Base-by-base conservation (phyloP, 1,140 invertebrate species). In the Drosophila baimaii region DNA sequence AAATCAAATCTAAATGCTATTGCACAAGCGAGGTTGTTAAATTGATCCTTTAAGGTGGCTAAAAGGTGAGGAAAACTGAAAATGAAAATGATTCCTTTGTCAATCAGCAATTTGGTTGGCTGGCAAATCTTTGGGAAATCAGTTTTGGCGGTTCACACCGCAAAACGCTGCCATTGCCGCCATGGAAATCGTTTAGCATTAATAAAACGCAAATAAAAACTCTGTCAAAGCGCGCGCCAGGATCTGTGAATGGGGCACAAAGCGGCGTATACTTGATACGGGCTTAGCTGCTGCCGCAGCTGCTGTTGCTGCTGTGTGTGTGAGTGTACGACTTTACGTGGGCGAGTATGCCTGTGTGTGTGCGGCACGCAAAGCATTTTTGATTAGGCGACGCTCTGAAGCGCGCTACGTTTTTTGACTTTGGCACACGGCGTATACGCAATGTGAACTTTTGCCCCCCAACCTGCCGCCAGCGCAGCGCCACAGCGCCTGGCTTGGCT, bases 301-400 rank as follows among this genome's bases (percentile, higher is more conserved):
- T 27, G 61, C 49, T 23, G 35, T 12, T 70, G 17, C 31, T 13
- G 33, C 5, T 64, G 33, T 43, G 25, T 43, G 31, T 39, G 12
- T 1, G 44, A 27, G 17, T 29, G 31, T 55, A 37, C 41, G 27
- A 19, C 19, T 33, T 13, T 27, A 33, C 55, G 19, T 56, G 52
- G 23, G 52, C 15, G 29, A 13, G n/a, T 33, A 23, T 35, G 47
- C 41, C 43, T 65, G 12, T 63, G 39, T 47, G 25, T 23, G 17
- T 27, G 71, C 71, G 72, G 74, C 79, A 83, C 72, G 84, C 83
- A 83, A 88, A 89, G 83, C 83, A 88, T 88, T 88, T 88, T 88
- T 88, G 83, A 88, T 88, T 89, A 88, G 84, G 79, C 83, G 62
- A 75, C 43, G 73, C 79, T 66, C 59, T 79, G 70, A 43, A 69